Base-by-base conservation (phyloP, 2,797 vertebrate genomes). In the Staurois parvus region DNA sequence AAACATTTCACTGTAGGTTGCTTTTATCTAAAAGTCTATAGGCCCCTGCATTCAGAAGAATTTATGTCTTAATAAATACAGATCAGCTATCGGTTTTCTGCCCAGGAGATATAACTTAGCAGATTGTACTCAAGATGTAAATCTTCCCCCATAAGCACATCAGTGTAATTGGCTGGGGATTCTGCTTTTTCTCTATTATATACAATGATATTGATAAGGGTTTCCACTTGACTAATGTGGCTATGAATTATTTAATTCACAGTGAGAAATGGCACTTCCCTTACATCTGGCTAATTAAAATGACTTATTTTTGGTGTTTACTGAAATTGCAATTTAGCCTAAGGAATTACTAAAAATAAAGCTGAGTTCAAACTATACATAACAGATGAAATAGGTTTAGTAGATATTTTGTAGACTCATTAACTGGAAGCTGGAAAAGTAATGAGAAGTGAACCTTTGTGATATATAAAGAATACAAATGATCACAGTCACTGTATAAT, bases 211-310 rank as follows among this genome's bases (percentile, higher is more conserved):
- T 80, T 76, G 84, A 85, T 85, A 85, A 80, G 84, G 56, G 7
- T 59, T 79, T 85, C 30, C 12, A 75, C 30, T 75, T 70, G 84
- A 68, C 59, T 80, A 75, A 80, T 85, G 77, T n/a, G 19, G 62
- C 24, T 56, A 66, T 86, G 42, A 67, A 86, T 83, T 86, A 86
- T 86, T 82, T 83, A 86, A 32, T 26, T 29, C 52, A 5, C 85
- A 56, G 73, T 26, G 42, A 37, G 79, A 72, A 56, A 34, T 30
- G 3, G 37, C 2, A 29, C 68, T 72, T 77, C 15, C 42, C 26
- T 66, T 26, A 56, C 73, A 82, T 77, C 76, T 72, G 24, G 34
- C 79, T 86, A 86, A 86, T 83, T 86, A 86, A 82, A 86, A 78
- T 37, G 24, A 40, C 52, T 83, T 64, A 77, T 76, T 66, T 70